Evolutionary conservation across 2,113 vertebrate species (phyloP), one percentile per base, ranked within the genome.

Genomic region (Hydrochoerus hydrochaeris): DNA sequence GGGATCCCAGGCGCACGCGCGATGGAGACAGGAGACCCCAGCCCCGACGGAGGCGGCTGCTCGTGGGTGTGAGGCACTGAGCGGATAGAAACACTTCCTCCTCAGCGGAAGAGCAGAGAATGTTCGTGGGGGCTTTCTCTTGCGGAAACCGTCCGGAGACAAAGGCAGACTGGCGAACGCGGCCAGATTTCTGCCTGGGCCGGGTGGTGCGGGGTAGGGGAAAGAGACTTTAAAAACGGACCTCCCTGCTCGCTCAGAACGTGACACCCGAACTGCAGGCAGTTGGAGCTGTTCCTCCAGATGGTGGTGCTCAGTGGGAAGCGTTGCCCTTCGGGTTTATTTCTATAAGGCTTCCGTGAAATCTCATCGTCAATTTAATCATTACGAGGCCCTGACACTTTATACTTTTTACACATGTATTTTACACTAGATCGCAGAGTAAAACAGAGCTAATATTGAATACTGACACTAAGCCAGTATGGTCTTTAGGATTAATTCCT

Each of bases 381-480:
- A 46, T 46, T 14, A 26, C 0, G 22, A 75, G 11, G 28, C 9
- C 38, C 65, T 65, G 65, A 91, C 24, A 14, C 62, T 88, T 90
- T 78, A 83, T 60, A 93, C 26, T 7, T 24, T 30, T 82, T 81
- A 58, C 38, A 32, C 20, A 3, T 77, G 35, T 30, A 69, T 73
- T 41, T 73, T 75, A 44, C 35, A 35, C 60, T 44, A 85, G 22
- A 75, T 26, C 41, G 17, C 67, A 30, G 75, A 19, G 44, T 63
- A 67, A 58, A 88, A 30, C 60, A 58, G 88, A 52, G 32, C 44
- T 7, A 83, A 49, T 60, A 35, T 62, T n/a, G 14, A 75, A 92
- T 82, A 32, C 46, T 95, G 73, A 89, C 89, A 71, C 41, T 89
- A 78, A 93, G 13, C 63, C 13, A 81, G 84, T 24, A 32, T 65